Base-by-base conservation (phyloP, 2,888 invertebrate genomes). In the Alviniconcha strummeri region DNA sequence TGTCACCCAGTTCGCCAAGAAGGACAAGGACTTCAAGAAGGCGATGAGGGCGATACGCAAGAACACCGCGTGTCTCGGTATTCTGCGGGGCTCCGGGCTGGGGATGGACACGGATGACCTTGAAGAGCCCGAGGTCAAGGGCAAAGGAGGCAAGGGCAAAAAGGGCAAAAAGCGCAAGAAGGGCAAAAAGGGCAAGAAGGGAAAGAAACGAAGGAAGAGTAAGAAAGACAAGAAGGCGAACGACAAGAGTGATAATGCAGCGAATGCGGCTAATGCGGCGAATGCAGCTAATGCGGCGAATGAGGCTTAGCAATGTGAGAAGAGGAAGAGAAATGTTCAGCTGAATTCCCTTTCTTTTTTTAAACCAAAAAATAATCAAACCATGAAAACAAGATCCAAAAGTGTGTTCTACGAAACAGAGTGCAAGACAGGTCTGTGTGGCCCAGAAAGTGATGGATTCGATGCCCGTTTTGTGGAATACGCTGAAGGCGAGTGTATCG, bases 11-110 rank as follows among this genome's bases (percentile, higher is more conserved):
- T 89, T 88, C 85, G 83, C 86, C 69, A 83, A 83, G 57, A 85
- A 84, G 79, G 84, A 86, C 76, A 85, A 85, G 71, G 86, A 85
- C 60, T 86, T 89, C 83, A 86, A 85, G 81, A 85, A 85, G 72
- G 89, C 89, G 5, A 75, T 89, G 17, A 85, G 83, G 60, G 88
- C 87, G 55, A 86, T 88, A 75, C 84, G 85, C 74, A 89, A 89
- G 84, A 84, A 83, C n/a, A 84, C 87, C 80, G 83, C 87, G 13
- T 90, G 90, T 81, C 82, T 87, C 72, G 85, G 84, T 15, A 84
- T 87, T 17, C 75, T 86, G 57, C 79, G 60, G 36, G 83, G 83
- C 57, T 19, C 83, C 57, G n/a, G 64, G 3, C 69, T 82, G n/a
- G 81, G 81, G 52, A 36, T 72, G 36, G 57, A 81, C 79, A 9